A percentile compares a stretch with the other conserved stretches of the same genome.
Conservation (phyloP, 2,888 invertebrate species). For the Rhogogaster chlorosoma region DNA sequence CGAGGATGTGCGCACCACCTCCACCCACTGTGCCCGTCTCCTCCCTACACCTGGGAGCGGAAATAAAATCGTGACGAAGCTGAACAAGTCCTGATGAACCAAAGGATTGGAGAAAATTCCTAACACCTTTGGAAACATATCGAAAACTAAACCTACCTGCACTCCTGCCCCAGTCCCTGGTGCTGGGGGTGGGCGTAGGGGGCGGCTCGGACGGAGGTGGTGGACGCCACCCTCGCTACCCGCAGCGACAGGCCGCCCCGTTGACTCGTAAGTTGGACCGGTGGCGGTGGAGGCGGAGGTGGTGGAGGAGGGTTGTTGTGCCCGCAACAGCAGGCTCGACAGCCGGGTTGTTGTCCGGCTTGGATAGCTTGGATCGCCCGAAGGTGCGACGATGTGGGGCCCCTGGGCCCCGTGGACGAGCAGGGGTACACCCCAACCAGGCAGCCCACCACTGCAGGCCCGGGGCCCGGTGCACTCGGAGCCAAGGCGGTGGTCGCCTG, state of each 20-base stretch:
- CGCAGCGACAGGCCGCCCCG: constrained; percentile 76
- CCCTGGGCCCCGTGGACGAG: constrained; percentile 62
- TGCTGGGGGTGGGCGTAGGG: constrained; percentile 78
- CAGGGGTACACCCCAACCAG: constrained; percentile 76
- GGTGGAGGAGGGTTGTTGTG: constrained; percentile 72
- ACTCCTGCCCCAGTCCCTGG: constrained; percentile 77
- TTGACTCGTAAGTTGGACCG: constrained; percentile 75
- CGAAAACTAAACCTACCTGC: constrained; percentile 70
- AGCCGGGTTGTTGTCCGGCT: constrained; percentile 64
- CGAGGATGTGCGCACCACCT: constrained; percentile 78
- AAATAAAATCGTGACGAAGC: neutral
- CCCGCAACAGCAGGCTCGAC: constrained; percentile 75
- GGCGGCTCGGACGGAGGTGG: constrained; percentile 78
- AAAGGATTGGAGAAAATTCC: neutral
- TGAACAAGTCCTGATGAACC: neutral
- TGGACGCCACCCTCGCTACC: constrained; percentile 78
- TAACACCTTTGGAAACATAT: neutral
- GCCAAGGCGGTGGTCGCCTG: constrained; percentile 70
- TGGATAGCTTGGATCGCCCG: constrained; percentile 61
- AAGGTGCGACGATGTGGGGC: constrained; percentile 65
- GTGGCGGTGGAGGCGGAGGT: constrained; percentile 61
- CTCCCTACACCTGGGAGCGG: constrained; percentile 75
- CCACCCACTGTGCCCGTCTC: constrained; percentile 78
- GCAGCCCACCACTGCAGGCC: constrained; percentile 76
- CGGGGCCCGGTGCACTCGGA: constrained; percentile 75